Conservation (phyloP, 2,113 vertebrate genomes). For the Hippocampus barbouri region DNA sequence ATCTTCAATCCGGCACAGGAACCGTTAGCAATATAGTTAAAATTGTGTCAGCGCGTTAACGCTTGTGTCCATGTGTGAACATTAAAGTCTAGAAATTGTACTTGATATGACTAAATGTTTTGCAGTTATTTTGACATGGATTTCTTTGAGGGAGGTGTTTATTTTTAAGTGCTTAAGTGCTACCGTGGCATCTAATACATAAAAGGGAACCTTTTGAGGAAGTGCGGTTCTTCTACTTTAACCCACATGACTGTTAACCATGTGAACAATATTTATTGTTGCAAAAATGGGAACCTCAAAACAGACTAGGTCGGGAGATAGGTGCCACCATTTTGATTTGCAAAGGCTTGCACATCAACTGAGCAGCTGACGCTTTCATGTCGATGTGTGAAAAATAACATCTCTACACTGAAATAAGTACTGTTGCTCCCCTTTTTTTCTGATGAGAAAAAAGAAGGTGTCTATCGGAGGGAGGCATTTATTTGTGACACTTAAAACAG, state of each 20-base stretch:
- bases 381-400: too few species aligned
- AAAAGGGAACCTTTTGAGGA: neutral
- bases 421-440: too few species aligned
- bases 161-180: neutral
- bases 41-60: neutral
- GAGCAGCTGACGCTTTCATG: neutral
- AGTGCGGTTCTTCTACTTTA: neutral
- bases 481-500: too few species aligned
- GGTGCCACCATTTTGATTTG: neutral
- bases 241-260: neutral
- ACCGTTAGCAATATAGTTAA: neutral
- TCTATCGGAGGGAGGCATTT: neutral
- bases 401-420: too few species aligned
- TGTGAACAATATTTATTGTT: neutral
- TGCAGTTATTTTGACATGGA: neutral
- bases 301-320: neutral
- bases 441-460: neutral
- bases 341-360: neutral
- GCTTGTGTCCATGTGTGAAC: neutral
- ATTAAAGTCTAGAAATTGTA: neutral
- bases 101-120: neutral
- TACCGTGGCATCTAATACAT: too few species aligned
- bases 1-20: neutral
- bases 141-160: neutral
- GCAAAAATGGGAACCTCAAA: too few species aligned